phyloP scores from a whole-genome alignment of 2,113 vertebrate species.

The Thalassoma bifasciatum region DNA sequence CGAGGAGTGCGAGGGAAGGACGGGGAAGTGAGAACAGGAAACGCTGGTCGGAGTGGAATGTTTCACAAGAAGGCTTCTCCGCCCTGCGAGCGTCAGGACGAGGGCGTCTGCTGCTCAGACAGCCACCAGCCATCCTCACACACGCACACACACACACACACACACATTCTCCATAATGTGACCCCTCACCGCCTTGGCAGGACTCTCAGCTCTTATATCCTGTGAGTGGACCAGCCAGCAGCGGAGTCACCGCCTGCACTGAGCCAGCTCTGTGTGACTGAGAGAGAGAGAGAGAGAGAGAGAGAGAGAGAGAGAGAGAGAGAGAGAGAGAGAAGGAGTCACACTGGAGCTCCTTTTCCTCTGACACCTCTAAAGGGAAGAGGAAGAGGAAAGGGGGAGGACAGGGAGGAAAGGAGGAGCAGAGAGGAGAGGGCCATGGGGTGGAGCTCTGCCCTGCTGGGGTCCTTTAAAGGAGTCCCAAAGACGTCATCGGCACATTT shows the following conservation, averaged over 20 bases:
- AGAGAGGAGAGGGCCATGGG: slow-evolving; percentile 36
- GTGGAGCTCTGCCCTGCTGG: slow-evolving; percentile 46
- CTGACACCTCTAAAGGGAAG: slow-evolving; percentile 55
- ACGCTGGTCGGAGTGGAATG: slow-evolving; percentile 85
- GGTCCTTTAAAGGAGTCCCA: slow-evolving; percentile 51
- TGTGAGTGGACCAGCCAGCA: slow-evolving; percentile 61
- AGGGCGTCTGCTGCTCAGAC: slow-evolving; percentile 77
- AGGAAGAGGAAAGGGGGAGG: slow-evolving; percentile 75
- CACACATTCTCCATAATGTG: slow-evolving; percentile 49
- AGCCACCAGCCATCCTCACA: slow-evolving; percentile 35
- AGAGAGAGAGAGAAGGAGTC: too few species aligned
- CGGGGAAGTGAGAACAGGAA: slow-evolving; percentile 84
- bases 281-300: slow-evolving; percentile 48
- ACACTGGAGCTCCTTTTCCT: slow-evolving; percentile 18
- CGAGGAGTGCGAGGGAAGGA: slow-evolving; percentile 32
- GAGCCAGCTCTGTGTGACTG: slow-evolving; percentile 68
- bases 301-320: too few species aligned
- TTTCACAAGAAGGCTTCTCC: slow-evolving; percentile 83
- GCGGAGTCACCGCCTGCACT: slow-evolving; percentile 40
- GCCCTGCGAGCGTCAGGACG: slow-evolving; percentile 84
- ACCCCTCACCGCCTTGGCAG: slow-evolving; percentile 73
- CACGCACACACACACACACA: slow-evolving; percentile 56
- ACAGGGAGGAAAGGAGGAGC: slow-evolving; percentile 39
- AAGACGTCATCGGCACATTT: neutral
- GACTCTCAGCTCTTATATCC: slow-evolving; percentile 70